These are phyloP conservation scores for Caenorhabditis inopinata DNA, from an alignment of 1,140 invertebrate species.

Conservation along the genomic window DNA sequence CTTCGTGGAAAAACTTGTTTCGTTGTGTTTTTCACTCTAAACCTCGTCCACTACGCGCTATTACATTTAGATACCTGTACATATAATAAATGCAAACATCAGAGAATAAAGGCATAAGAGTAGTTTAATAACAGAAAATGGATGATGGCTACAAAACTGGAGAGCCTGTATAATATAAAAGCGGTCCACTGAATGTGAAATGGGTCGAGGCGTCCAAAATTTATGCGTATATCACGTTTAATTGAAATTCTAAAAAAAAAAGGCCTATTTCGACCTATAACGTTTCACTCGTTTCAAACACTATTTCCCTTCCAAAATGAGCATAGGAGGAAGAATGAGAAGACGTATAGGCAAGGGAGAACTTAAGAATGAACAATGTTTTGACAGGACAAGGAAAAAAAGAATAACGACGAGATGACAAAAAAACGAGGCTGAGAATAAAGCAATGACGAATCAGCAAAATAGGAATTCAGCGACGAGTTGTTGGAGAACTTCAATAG, in stretches of 20 bases:
- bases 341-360: background rate
- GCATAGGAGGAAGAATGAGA: background rate
- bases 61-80: background rate
- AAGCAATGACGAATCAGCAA: background rate
- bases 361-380: background rate
- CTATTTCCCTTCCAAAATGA: too few species aligned
- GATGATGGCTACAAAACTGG: too few species aligned
- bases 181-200: too few species aligned
- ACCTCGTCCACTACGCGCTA: background rate
- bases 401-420: background rate
- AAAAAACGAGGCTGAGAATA: too few species aligned
- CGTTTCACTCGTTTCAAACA: too few species aligned
- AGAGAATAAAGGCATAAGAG: too few species aligned
- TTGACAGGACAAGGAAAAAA: background rate
- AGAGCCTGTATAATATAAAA: too few species aligned
- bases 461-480: background rate
- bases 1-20: background rate
- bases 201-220: too few species aligned
- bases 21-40: background rate
- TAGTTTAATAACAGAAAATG: too few species aligned
- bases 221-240: too few species aligned
- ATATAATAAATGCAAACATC: background rate
- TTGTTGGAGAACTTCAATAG: background rate
- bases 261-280: too few species aligned
- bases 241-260: too few species aligned